Percentiles rank a stretch among this genome's conserved stretches.
These are phyloP conservation scores for Caenorhabditis afra DNA, from an alignment of 2,888 invertebrate genomes.

Conservation along the genomic window DNA sequence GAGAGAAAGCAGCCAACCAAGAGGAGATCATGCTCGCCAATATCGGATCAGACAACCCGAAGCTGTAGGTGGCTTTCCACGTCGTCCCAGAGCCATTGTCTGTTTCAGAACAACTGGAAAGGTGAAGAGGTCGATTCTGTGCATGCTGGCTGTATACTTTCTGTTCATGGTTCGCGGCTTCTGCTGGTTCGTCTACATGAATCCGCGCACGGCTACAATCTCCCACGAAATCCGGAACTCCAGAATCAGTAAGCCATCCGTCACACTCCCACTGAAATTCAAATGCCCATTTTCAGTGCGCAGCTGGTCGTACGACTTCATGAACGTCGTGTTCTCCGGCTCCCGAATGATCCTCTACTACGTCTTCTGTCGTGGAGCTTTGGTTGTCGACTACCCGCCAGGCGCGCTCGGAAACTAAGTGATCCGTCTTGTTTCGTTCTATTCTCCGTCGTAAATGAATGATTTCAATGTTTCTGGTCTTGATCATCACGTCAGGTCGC, in stretches of 20 bases:
- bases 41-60: slow-evolving; percentile 5
- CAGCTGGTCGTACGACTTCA: slow-evolving; percentile 35
- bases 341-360: slow-evolving; percentile 36
- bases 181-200: slow-evolving; percentile 26
- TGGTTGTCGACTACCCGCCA: slow-evolving; percentile 34
- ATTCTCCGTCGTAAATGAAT: background rate
- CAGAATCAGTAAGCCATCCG: slow-evolving; percentile 21
- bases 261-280: too few relatives aligned
- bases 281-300: slow-evolving; percentile 23
- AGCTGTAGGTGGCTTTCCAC: slow-evolving; percentile 7
- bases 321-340: slow-evolving; percentile 30
- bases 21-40: slow-evolving; percentile 17
- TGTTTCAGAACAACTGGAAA: slow-evolving; percentile 23
- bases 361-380: slow-evolving; percentile 16
- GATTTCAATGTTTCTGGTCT: background rate
- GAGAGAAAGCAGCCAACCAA: slow-evolving; percentile 16
- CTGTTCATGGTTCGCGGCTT: slow-evolving; percentile 24
- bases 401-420: background rate
- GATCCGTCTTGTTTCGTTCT: background rate
- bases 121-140: slow-evolving; percentile 28
- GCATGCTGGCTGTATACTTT: slow-evolving; percentile 38
- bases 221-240: background rate
- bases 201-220: slow-evolving; percentile 14
- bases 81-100: background rate
- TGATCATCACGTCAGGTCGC: background rate